Conservation (phyloP, 2,888 invertebrate genomes). For the Papilio demoleus region DNA sequence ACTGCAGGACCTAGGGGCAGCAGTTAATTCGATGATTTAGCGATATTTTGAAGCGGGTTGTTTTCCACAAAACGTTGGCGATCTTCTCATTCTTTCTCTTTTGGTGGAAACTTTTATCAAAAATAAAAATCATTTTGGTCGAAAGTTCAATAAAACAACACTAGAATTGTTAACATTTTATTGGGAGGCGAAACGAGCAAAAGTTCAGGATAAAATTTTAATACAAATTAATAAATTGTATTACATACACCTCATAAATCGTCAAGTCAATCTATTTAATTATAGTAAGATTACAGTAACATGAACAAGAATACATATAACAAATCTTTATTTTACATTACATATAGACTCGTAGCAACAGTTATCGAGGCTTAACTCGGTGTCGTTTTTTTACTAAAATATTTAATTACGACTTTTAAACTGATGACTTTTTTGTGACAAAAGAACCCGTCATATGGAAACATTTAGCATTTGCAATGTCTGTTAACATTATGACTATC, state of each 20-base stretch:
- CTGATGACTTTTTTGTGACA: too few relatives aligned
- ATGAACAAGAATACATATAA: conserved; percentile 73
- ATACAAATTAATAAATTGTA: conserved; percentile 80
- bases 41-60: too few relatives aligned
- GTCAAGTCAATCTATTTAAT: conserved; percentile 79
- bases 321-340: conserved; percentile 55
- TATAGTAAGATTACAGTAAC: conserved; percentile 80
- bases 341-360: conserved; percentile 71
- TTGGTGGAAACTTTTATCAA: too few relatives aligned
- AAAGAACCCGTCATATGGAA: not conserved
- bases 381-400: conserved; percentile 7
- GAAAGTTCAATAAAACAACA: conserved; percentile 52
- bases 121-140: too few relatives aligned
- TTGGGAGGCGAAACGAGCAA: conserved; percentile 84
- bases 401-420: not conserved
- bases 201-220: conserved; percentile 77
- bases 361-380: conserved; percentile 54
- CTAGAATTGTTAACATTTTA: conserved; percentile 81
- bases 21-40: too few relatives aligned
- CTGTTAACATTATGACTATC: not conserved
- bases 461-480: not conserved
- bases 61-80: too few relatives aligned
- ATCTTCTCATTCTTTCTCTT: too few relatives aligned
- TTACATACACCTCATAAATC: conserved; percentile 72
- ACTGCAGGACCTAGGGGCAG: too few relatives aligned